Percentiles rank a stretch among this genome's conserved stretches.
Conservation (phyloP, 2,888 invertebrate species). For the Melanostoma scalare region DNA sequence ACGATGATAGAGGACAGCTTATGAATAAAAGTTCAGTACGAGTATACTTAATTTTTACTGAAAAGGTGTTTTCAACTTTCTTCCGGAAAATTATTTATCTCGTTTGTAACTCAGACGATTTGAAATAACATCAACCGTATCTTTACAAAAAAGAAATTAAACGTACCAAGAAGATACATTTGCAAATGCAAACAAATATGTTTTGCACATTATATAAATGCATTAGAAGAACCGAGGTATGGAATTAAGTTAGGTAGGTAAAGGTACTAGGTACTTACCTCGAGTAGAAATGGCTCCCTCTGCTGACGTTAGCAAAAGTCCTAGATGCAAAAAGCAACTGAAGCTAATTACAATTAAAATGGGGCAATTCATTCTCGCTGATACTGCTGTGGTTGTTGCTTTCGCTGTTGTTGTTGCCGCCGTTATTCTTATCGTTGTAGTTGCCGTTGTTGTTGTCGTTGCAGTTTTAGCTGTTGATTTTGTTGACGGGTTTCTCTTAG, state of each 20-base stretch:
- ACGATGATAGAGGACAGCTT: too few species aligned
- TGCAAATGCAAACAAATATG: too few species aligned
- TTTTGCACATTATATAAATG: too few species aligned
- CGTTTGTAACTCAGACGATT: too few species aligned
- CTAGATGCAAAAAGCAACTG: slow-evolving; percentile 80
- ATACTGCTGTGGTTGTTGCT: slow-evolving; percentile 58
- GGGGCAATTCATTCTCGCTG: slow-evolving; percentile 79
- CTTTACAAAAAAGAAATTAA: too few species aligned
- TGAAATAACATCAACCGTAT: too few species aligned
- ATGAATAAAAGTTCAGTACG: too few species aligned
- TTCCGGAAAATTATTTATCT: too few species aligned
- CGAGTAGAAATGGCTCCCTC: slow-evolving; percentile 81
- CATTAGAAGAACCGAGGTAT: neutral
- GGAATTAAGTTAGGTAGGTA: neutral
- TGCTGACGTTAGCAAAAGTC: slow-evolving; percentile 77
- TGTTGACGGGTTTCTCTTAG: slow-evolving; percentile 56
- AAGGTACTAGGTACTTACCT: slow-evolving; percentile 78
- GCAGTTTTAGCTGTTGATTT: slow-evolving; percentile 50
- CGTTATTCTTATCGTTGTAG: slow-evolving; percentile 43
- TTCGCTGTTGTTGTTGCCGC: slow-evolving; percentile 56
- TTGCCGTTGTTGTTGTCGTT: slow-evolving; percentile 36
- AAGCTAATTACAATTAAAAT: slow-evolving; percentile 82
- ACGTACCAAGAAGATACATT: too few species aligned
- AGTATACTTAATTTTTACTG: too few species aligned
- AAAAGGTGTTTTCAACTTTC: too few species aligned